A percentile compares a stretch with the other conserved stretches of the same genome.
Evolutionary conservation across 2,797 vertebrate genomes (phyloP).

Genomic region (Protosalanx chinensis): DNA sequence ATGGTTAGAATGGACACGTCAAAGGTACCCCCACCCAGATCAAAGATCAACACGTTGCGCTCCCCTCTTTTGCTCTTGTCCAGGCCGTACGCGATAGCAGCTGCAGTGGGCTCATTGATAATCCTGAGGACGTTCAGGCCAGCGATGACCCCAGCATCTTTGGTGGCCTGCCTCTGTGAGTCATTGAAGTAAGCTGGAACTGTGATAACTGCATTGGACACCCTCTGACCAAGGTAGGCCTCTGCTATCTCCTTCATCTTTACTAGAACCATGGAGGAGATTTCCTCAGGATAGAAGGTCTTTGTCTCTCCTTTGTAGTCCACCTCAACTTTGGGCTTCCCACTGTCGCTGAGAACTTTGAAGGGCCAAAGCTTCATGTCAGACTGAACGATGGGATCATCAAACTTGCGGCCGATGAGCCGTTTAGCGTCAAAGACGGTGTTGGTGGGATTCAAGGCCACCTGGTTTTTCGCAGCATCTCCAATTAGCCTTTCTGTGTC

Average conservation of each 20-base stretch:
- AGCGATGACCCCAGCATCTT: constrained; percentile 87
- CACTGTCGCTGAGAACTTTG: constrained; percentile 79
- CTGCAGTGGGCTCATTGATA: constrained; percentile 90
- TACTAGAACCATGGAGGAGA: constrained; percentile 90
- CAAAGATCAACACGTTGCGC: constrained; percentile 89
- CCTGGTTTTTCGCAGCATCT: constrained; percentile 93
- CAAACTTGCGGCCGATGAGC: constrained; percentile 86
- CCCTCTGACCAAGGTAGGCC: constrained; percentile 84
- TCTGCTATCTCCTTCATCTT: constrained; percentile 94
- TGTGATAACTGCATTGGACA: constrained; percentile 88
- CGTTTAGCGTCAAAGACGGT: constrained; percentile 91
- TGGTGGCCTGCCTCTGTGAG: constrained; percentile 91
- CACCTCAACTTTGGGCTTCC: constrained; percentile 89
- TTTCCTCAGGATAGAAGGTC: constrained; percentile 87
- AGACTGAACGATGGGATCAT: constrained; percentile 79
- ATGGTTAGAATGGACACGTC: constrained; percentile 92
- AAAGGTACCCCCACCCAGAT: constrained; percentile 89
- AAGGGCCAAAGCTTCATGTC: constrained; percentile 96
- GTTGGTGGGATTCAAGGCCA: constrained; percentile 90
- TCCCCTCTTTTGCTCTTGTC: constrained; percentile 85
- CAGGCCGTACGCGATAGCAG: constrained; percentile 88
- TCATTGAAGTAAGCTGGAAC: constrained; percentile 93
- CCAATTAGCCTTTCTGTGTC: constrained; percentile 91
- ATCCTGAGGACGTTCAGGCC: constrained; percentile 88
- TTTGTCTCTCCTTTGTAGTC: constrained; percentile 87